phyloP scores from a whole-genome alignment of 2,797 vertebrate species.

The Austrolebias charrua region DNA sequence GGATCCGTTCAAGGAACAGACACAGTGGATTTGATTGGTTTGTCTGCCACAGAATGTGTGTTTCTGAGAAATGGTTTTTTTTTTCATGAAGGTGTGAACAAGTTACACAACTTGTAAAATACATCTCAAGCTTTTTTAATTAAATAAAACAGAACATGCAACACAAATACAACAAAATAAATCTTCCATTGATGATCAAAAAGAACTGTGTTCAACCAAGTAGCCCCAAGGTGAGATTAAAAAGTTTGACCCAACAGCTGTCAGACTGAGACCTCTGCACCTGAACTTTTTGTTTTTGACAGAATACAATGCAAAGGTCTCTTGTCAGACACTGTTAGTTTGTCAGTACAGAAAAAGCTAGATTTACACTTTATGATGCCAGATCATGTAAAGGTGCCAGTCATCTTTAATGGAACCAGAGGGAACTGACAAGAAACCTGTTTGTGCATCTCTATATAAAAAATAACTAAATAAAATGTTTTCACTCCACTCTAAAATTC shows the following conservation, averaged over 20 bases:
- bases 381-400: slow-evolving; percentile 4
- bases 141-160: slow-evolving; percentile 3
- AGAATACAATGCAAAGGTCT: slow-evolving; percentile 17
- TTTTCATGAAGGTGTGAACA: slow-evolving; percentile 15
- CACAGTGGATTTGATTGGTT: slow-evolving; percentile 22
- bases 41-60: not conserved
- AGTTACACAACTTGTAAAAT: slow-evolving; percentile 6
- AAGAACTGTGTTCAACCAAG: slow-evolving; percentile 18
- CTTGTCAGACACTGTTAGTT: not conserved
- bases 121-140: not conserved
- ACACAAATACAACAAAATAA: too few relatives aligned
- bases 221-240: slow-evolving; percentile 22
- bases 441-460: too few relatives aligned
- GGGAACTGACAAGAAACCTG: not conserved
- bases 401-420: slow-evolving; percentile 1
- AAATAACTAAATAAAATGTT: too few relatives aligned
- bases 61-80: not conserved
- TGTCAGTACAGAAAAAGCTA: not conserved
- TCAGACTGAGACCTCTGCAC: slow-evolving; percentile 25
- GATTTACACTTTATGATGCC: not conserved
- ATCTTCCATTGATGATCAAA: not conserved
- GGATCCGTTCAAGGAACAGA: slow-evolving; percentile 42
- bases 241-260: slow-evolving; percentile 28
- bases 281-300: slow-evolving; percentile 12
- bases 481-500: too few relatives aligned